These are phyloP conservation scores for Geotrupes spiniger DNA, from an alignment of 2,888 invertebrate genomes.

Conservation along the genomic window DNA sequence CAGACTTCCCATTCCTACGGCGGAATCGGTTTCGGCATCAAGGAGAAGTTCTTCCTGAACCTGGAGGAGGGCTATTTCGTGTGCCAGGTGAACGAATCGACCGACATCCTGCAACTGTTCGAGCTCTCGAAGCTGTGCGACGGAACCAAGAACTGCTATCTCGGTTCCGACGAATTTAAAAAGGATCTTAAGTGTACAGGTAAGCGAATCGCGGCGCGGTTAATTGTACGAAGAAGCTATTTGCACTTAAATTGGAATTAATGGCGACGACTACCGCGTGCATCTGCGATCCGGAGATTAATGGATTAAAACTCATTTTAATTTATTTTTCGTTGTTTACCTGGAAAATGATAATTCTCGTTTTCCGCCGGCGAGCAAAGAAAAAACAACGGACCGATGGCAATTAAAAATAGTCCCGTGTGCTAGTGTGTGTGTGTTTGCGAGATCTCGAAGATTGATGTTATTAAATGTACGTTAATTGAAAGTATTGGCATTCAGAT, in stretches of 20 bases:
- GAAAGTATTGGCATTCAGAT: too few species aligned
- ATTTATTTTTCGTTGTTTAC: too few species aligned
- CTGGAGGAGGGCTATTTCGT: conserved; percentile 97
- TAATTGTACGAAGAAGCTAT: neutral
- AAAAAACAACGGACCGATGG: too few species aligned
- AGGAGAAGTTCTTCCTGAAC: conserved; percentile 94
- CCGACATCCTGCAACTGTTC: conserved; percentile 91
- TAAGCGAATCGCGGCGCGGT: conserved; percentile 54
- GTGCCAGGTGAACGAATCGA: conserved; percentile 95
- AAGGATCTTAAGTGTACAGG: conserved; percentile 92
- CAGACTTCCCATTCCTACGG: conserved; percentile 75
- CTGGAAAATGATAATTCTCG: too few species aligned
- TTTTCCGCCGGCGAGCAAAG: too few species aligned
- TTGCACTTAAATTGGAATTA: neutral
- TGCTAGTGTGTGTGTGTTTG: too few species aligned
- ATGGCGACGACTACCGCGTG: neutral
- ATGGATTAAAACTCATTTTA: too few species aligned
- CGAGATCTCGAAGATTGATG: too few species aligned
- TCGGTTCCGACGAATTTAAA: conserved; percentile 87
- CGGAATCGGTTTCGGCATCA: conserved; percentile 79
- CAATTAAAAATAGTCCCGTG: too few species aligned
- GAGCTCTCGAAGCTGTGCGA: conserved; percentile 94
- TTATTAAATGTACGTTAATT: too few species aligned
- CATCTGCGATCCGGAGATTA: neutral
- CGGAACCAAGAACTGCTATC: conserved; percentile 84